phyloP scores from a whole-genome alignment of 2,888 invertebrate species.

The Anaspis maculata region DNA sequence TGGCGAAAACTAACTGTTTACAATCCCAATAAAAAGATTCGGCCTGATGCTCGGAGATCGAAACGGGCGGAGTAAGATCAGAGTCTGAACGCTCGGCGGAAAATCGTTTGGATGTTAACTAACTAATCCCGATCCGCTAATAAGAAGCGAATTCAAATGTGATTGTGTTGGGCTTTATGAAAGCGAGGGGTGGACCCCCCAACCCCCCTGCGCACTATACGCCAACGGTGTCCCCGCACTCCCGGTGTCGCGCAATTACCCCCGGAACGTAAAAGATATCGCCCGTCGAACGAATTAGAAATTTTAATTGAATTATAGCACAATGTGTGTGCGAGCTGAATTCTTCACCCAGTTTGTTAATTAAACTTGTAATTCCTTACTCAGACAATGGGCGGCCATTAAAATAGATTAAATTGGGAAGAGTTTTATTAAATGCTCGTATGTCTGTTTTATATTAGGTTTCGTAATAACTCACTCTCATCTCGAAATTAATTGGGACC shows the following conservation, averaged over 20 bases:
- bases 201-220: no score
- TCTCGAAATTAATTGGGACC: conserved; percentile 33
- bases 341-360: conserved; percentile 37
- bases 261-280: conserved; percentile 32
- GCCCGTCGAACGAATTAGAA: conserved; percentile 33
- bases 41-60: no score
- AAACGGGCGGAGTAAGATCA: no score
- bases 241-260: conserved; percentile 32
- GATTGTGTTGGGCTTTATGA: no score
- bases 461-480: conserved; percentile 33
- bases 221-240: no score
- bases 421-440: conserved; percentile 41
- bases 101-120: no score
- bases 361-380: conserved; percentile 42
- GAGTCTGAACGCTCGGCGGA: no score
- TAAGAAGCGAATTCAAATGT: no score
- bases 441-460: conserved; percentile 35
- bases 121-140: no score
- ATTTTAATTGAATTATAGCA: conserved; percentile 32
- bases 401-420: conserved; percentile 43
- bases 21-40: no score
- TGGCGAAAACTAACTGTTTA: no score
- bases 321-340: conserved; percentile 27
- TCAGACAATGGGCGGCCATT: conserved; percentile 42
- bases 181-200: no score